Evolutionary conservation across 2,888 invertebrate species (phyloP).

Genomic region (Athetis lepigone): DNA sequence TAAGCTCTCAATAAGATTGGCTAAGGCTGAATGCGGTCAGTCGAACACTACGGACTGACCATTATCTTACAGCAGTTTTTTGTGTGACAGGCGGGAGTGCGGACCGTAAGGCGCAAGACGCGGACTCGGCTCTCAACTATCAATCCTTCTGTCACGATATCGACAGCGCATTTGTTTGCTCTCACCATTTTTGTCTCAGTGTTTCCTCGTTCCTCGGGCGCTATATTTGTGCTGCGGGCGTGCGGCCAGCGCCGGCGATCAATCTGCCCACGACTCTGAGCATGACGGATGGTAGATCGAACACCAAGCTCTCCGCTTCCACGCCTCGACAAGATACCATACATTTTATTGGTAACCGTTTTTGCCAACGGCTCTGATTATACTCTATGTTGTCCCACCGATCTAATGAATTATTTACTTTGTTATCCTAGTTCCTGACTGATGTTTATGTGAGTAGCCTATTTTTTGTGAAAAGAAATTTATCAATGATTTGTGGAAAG

Average conservation of each 20-base stretch:
- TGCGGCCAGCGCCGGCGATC: constrained; percentile 81
- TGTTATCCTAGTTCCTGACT: constrained; percentile 69
- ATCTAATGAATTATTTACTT: constrained; percentile 84
- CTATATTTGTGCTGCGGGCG: constrained; percentile 73
- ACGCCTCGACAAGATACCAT: constrained; percentile 75
- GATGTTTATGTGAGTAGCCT: constrained; percentile 73
- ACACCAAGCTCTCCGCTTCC: constrained; percentile 69
- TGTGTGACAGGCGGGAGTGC: constrained; percentile 44
- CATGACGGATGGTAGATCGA: constrained; percentile 84
- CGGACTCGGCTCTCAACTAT: constrained; percentile 75
- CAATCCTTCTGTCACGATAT: constrained; percentile 88
- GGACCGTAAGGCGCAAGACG: constrained; percentile 49
- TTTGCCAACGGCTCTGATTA: constrained; percentile 72
- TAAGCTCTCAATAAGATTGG: background rate
- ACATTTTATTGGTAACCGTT: constrained; percentile 77
- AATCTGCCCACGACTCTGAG: constrained; percentile 84
- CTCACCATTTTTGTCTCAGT: constrained; percentile 88
- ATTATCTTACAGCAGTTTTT: constrained; percentile 54
- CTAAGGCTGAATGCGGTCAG: background rate
- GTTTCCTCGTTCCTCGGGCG: constrained; percentile 70
- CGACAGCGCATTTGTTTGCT: constrained; percentile 89
- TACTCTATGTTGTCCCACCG: constrained; percentile 73
- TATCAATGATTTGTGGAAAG: constrained; percentile 52
- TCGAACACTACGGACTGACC: constrained; percentile 14
- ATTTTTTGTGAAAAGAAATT: constrained; percentile 59